Evolutionary conservation across 2,888 invertebrate species (phyloP), one percentile per base, ranked within the genome.

Genomic region (Nemotelus nigrinus): DNA sequence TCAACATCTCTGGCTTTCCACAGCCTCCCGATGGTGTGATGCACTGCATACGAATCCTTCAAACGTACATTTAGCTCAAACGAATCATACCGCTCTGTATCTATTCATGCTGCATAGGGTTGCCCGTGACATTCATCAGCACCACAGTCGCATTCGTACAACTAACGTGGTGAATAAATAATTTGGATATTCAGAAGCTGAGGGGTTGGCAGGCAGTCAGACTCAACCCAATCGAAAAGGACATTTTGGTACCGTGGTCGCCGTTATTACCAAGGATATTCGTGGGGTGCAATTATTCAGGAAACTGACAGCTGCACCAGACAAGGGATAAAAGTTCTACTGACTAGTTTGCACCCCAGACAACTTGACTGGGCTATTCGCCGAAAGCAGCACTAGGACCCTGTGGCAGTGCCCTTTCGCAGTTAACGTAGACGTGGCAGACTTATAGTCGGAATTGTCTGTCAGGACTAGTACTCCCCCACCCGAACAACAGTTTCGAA

Each of bases 231-330:
- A 68, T 25, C 39, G 10, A 6, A 58, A 74, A 63, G 63, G 74
- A 60, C 43, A 70, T 44, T 43, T 39, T 53, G 43, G 70, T 41
- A 70, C 55, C 55, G 47, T 53, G 43, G 70, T 41, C 48, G 43
- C 43, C 65, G n/a, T 47, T 45, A 47, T 47, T 39, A 3, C 3
- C 55, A 8, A 74, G 63, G 48, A 39, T 72, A 45, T 58, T 45
- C 48, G 63, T 39, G 48, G 55, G 47, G 6, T 50, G 48, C 43
- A 74, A 63, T 63, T 60, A 74, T 74, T 63, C 60, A 44, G 43
- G 63, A 74, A 60, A 60, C 48, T 60, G 63, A 74, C 74, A 74
- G 74, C 74, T 74, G 74, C 74, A 74, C 44, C 74, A 63, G 74
- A 74, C 74, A 74, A 74, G 60, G 74, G 74, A 74, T 60, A 57